Conservation (phyloP, 2,113 vertebrate genomes). For the Bungarus multicinctus region DNA sequence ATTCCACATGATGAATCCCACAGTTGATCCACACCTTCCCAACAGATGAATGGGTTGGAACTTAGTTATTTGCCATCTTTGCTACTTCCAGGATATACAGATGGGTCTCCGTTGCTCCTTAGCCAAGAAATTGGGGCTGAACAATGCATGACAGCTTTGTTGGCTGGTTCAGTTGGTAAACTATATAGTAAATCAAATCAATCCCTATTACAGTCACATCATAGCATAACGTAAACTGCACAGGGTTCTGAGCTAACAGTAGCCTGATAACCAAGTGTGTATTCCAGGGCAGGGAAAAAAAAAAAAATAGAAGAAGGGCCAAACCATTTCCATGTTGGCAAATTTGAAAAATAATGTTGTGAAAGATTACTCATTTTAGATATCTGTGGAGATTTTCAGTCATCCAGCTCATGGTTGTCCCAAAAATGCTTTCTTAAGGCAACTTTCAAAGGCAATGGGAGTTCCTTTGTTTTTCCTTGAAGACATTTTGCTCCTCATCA, state of each 20-base stretch:
- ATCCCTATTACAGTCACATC: neutral
- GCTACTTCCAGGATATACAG: neutral
- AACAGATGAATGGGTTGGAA: neutral
- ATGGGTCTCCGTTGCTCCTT: neutral
- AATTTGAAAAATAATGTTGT: neutral
- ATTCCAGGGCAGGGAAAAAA: neutral
- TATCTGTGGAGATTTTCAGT: neutral
- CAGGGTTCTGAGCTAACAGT: neutral
- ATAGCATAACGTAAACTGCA: neutral
- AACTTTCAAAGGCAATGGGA: no score
- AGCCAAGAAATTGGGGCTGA: neutral
- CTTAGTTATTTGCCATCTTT: neutral
- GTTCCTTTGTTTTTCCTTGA: neutral
- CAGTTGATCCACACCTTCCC: neutral
- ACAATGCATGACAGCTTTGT: neutral
- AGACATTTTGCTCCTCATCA: neutral
- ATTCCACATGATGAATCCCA: neutral
- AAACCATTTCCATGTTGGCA: neutral
- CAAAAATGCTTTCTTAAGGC: no score
- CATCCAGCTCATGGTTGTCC: neutral
- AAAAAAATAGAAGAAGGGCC: neutral
- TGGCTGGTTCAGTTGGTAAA: neutral
- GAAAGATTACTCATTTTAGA: conserved; percentile 37
- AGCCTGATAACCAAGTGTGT: neutral
- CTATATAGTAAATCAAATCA: neutral